A percentile compares a stretch with the other conserved stretches of the same genome.
Evolutionary conservation across 1,140 invertebrate genomes (phyloP).

Genomic region (Bombus soroeensis): DNA sequence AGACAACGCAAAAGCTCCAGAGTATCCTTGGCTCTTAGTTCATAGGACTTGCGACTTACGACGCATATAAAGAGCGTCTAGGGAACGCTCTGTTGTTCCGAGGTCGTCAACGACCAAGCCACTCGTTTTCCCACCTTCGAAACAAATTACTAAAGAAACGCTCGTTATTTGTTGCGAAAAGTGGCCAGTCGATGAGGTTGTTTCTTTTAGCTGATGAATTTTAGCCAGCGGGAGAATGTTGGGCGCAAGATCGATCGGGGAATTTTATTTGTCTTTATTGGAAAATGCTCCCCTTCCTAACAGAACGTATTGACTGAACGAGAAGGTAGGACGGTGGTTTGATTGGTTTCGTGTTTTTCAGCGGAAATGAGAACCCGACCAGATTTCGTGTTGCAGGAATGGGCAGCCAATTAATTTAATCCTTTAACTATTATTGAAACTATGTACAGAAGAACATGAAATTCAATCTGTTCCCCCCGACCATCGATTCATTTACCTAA

Average conservation of each 20-base stretch:
- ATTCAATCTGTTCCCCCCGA: neutral
- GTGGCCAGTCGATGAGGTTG: neutral
- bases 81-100: constrained; percentile 4
- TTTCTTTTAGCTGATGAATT: neutral
- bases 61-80: neutral
- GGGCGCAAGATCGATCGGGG: neutral
- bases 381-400: neutral
- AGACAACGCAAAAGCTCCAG: neutral
- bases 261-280: neutral
- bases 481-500: neutral
- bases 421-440: neutral
- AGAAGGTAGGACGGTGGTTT: neutral
- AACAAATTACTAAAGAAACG: neutral
- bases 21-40: no score
- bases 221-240: neutral
- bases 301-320: neutral
- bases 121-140: neutral
- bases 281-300: neutral
- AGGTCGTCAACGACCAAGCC: neutral
- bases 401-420: neutral
- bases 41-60: neutral
- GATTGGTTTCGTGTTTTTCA: constrained; percentile 22
- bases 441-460: neutral
- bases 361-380: neutral
- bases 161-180: neutral